A percentile compares a stretch with the other conserved stretches of the same genome.
Conservation (phyloP, 1,140 invertebrate species). For the Pseudomyrmex dendroicus region DNA sequence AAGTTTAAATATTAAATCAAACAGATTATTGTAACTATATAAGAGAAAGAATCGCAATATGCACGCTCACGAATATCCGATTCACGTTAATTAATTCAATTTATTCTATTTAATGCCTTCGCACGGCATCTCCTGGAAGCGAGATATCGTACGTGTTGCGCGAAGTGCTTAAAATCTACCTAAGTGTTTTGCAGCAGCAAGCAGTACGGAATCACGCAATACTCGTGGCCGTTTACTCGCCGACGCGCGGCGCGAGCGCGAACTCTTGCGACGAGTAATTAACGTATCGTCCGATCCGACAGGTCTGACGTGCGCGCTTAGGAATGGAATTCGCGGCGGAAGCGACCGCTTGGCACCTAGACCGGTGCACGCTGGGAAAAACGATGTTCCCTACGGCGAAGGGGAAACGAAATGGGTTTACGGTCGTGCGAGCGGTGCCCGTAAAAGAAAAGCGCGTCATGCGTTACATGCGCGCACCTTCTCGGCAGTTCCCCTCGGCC, state of each 20-base stretch:
- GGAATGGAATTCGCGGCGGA: conserved; percentile 70
- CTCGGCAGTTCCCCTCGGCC: conserved; percentile 53
- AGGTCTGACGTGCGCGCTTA: conserved; percentile 67
- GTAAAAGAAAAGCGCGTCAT: conserved; percentile 60
- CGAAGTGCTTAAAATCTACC: conserved; percentile 14
- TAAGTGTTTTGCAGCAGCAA: conserved; percentile 17
- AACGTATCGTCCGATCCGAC: conserved; percentile 70
- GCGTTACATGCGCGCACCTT: conserved; percentile 3
- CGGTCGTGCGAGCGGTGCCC: conserved; percentile 1
- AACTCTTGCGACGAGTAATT: conserved; percentile 62
- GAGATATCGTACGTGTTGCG: not conserved
- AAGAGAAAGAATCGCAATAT: not conserved
- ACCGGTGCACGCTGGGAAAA: conserved; percentile 35
- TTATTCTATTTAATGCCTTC: not conserved
- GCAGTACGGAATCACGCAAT: conserved; percentile 63
- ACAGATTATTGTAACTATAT: not conserved
- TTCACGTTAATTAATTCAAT: conserved; percentile 6
- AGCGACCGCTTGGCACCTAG: conserved; percentile 71
- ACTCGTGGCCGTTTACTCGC: conserved; percentile 26
- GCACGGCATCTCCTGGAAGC: not conserved
- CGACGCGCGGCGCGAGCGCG: conserved; percentile 19
- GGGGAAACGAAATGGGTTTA: conserved; percentile 44
- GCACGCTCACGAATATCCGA: not conserved
- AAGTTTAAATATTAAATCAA: not conserved
- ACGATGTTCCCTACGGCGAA: conserved; percentile 14